Evolutionary conservation across 2,797 vertebrate genomes (phyloP).

Genomic region (Lophotriccus pileatus): DNA sequence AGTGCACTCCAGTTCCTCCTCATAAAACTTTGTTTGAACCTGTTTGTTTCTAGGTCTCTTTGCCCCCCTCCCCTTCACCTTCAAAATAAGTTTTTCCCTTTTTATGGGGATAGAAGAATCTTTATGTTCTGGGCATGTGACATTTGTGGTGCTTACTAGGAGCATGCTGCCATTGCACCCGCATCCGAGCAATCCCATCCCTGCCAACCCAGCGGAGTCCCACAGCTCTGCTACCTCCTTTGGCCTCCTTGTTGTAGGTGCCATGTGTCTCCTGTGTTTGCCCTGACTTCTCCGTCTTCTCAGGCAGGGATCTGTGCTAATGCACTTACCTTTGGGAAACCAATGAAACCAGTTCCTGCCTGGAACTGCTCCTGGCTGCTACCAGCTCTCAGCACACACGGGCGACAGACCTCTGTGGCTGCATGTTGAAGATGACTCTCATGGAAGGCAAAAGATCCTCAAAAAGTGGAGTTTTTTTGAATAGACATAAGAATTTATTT

Average conservation of each 20-base stretch:
- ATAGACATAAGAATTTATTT: neutral
- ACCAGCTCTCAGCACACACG: neutral
- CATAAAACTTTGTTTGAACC: constrained; percentile 65
- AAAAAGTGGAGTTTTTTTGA: neutral
- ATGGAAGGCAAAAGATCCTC: neutral
- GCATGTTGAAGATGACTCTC: fast-evolving
- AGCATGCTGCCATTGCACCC: neutral
- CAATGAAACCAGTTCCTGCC: neutral
- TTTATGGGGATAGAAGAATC: neutral
- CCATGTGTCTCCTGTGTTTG: neutral
- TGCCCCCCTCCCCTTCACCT: neutral
- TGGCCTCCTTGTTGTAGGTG: neutral
- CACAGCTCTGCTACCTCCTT: neutral
- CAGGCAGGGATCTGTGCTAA: neutral
- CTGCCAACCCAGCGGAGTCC: neutral
- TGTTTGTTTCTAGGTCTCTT: neutral
- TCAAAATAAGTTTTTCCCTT: neutral
- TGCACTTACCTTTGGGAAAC: neutral
- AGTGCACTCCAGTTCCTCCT: constrained; percentile 41
- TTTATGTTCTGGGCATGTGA: neutral
- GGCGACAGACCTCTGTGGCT: neutral
- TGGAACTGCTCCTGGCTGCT: neutral
- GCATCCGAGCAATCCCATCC: neutral
- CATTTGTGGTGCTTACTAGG: neutral
- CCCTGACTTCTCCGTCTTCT: neutral